Evolutionary conservation across 2,113 vertebrate genomes (phyloP), one percentile per base, ranked within the genome.

Genomic region (Ceyx cyanopectus): DNA sequence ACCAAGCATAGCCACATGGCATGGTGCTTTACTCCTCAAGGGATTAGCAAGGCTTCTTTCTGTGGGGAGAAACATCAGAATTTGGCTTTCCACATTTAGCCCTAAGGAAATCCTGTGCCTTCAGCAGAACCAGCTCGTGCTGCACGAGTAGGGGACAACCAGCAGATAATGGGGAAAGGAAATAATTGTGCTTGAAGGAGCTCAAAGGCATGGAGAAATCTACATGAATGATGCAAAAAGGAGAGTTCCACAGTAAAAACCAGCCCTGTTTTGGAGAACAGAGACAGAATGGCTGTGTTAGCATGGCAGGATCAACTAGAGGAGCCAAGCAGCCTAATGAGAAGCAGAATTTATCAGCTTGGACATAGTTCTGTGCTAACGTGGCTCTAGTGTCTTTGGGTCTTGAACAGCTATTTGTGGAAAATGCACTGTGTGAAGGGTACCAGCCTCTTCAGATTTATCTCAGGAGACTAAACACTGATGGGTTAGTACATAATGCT

Each of bases 241-340:
- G 7, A 79, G 5, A 13, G 46, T 34, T n/a, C 27, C 6, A 32
- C 12, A 19, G 61, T 12, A 48, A 22, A 78, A 8, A 18, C 37
- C 10, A 51, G 46, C 7, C 18, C 37, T 1, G 0, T 9, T 60
- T 69, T 45, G 57, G 65, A 78, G 30, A 24, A 1, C 0, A 2
- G 40, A 79, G 27, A 14, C 32, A 74, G 32, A 37, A 69, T 5
- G 20, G 4, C 14, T 84, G 24, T 80, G 43, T 48, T 56, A 62
- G n/a, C 19, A 13, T 11, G 24, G 40, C 56, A 74, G 23, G 21
- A n/a, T 34, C 27, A 87, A 29, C 57, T 56, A 17, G 16, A 50
- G 15, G 7, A 86, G 41, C 16, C 16, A 37, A 12, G 26, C 26
- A 62, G 27, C 41, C 48, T 82, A 14, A 43, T 51, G 53, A 67